Percentiles rank a stretch among this genome's conserved stretches.
Evolutionary conservation across 2,113 vertebrate species (phyloP).

Genomic region (Buteo buteo): DNA sequence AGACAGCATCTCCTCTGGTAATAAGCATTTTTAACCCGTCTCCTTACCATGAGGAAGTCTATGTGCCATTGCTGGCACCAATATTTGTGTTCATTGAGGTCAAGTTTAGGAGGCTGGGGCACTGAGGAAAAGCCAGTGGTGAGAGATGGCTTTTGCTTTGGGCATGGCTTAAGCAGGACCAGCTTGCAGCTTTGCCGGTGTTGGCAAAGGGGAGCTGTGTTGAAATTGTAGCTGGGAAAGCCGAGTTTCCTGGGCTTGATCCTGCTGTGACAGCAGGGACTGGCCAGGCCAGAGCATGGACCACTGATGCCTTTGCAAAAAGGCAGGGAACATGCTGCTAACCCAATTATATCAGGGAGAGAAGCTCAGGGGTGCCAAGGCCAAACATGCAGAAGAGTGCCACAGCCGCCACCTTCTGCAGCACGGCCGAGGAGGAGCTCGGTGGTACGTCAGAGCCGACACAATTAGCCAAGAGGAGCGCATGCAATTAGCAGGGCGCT

Average conservation of each 20-base stretch:
- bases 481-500: not conserved
- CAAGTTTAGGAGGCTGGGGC: not conserved
- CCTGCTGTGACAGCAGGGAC: not conserved
- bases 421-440: not conserved
- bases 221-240: not conserved
- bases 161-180: not conserved
- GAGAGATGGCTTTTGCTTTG: not conserved
- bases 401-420: not conserved
- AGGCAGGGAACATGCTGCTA: not conserved
- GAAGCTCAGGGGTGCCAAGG: not conserved
- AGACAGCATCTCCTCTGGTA: not conserved
- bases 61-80: accelerated
- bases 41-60: not conserved
- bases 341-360: not conserved
- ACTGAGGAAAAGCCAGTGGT: not conserved
- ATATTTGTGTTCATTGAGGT: too few relatives aligned
- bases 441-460: not conserved
- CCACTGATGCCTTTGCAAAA: not conserved
- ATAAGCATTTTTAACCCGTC: not conserved
- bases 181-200: not conserved
- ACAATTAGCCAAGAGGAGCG: not conserved
- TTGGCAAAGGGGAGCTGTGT: not conserved
- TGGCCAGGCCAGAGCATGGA: not conserved
- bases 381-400: not conserved
- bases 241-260: not conserved